These are phyloP conservation scores for Hesperia comma DNA, from an alignment of 2,888 invertebrate genomes.

Conservation along the genomic window DNA sequence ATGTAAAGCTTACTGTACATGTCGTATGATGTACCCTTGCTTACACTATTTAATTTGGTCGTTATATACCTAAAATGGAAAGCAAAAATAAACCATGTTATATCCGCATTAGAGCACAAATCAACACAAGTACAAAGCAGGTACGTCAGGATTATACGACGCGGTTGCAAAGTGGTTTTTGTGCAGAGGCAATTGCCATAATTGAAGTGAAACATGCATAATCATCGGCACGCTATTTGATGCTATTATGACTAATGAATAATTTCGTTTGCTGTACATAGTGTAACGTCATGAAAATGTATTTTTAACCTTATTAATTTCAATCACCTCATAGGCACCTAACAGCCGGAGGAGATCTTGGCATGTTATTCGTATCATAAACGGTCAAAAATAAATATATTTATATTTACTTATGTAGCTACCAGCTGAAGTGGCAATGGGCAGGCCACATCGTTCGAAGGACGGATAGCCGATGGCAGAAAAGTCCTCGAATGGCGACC, in stretches of 20 bases:
- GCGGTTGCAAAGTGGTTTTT: constrained; percentile 23
- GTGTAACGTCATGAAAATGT: too few relatives aligned
- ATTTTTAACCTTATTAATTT: too few relatives aligned
- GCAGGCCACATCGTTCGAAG: too few relatives aligned
- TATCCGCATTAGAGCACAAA: constrained; percentile 17
- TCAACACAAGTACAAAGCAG: neutral
- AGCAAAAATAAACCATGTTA: neutral
- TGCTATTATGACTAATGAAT: constrained; percentile 19
- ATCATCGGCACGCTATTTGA: constrained; percentile 9
- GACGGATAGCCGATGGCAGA: too few relatives aligned
- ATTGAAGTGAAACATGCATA: constrained; percentile 18
- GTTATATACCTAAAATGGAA: neutral
- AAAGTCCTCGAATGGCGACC: too few relatives aligned
- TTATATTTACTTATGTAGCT: too few relatives aligned
- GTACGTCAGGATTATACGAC: neutral
- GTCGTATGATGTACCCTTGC: neutral
- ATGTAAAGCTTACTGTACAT: too few relatives aligned
- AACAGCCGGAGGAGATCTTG: too few relatives aligned
- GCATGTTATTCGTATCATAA: too few relatives aligned
- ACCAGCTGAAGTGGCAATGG: too few relatives aligned
- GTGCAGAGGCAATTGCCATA: constrained; percentile 1
- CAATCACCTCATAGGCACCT: too few relatives aligned
- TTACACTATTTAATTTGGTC: neutral
- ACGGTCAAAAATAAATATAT: too few relatives aligned
- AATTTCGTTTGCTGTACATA: neutral